Evolutionary conservation across 2,888 invertebrate genomes (phyloP).

Genomic region (Ramazzottius varieornatus): DNA sequence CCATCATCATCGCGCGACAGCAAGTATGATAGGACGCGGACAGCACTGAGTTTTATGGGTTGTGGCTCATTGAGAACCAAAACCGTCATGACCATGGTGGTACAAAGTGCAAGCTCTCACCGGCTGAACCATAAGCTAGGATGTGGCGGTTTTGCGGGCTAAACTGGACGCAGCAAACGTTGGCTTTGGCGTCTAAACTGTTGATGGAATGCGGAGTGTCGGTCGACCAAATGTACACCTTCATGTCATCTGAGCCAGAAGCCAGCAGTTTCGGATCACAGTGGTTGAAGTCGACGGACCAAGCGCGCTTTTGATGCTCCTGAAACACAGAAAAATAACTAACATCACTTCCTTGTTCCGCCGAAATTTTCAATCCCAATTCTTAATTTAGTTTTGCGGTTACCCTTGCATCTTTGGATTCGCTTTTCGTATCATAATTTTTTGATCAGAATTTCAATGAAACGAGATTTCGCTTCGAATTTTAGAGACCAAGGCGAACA

Average conservation of each 20-base stretch:
- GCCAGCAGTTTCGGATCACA: constrained; percentile 66
- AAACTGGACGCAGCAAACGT: constrained; percentile 80
- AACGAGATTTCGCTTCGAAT: too few relatives aligned
- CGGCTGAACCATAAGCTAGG: constrained; percentile 73
- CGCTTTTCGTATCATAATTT: too few relatives aligned
- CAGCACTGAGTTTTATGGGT: constrained; percentile 9
- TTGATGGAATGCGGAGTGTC: constrained; percentile 59
- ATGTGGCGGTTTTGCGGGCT: constrained; percentile 58
- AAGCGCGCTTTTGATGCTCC: constrained; percentile 79
- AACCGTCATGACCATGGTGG: too few relatives aligned
- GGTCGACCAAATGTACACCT: constrained; percentile 74
- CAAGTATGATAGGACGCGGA: too few relatives aligned
- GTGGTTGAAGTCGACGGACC: constrained; percentile 82
- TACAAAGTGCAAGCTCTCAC: constrained; percentile 14
- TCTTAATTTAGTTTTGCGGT: too few relatives aligned
- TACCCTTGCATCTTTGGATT: too few relatives aligned
- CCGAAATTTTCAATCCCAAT: constrained; percentile 17
- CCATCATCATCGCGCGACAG: background rate
- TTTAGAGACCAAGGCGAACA: too few relatives aligned
- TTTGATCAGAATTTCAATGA: too few relatives aligned
- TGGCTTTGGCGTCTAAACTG: constrained; percentile 67
- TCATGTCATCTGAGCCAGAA: constrained; percentile 69
- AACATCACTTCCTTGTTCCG: too few relatives aligned
- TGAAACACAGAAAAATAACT: constrained; percentile 27
- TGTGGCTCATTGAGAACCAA: constrained; percentile 8